Percentiles rank a stretch among this genome's conserved stretches.
These are phyloP conservation scores for Apotomis betuletana DNA, from an alignment of 2,888 invertebrate species.

Conservation along the genomic window DNA sequence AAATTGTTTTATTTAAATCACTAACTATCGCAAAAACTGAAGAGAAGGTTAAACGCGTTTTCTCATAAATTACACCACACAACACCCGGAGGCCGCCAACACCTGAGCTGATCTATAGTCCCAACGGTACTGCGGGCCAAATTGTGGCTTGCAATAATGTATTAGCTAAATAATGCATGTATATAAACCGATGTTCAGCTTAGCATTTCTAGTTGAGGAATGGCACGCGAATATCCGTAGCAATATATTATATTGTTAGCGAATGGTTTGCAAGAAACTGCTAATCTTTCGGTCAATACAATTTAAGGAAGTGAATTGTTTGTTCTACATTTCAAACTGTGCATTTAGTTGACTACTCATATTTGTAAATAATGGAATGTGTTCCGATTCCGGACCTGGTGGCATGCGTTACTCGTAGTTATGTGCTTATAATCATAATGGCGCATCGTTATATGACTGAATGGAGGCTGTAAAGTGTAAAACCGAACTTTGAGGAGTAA, in stretches of 20 bases:
- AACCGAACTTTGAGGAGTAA: no score
- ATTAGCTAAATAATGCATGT: slow-evolving; percentile 65
- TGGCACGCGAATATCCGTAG: slow-evolving; percentile 20
- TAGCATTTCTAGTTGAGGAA: slow-evolving; percentile 27
- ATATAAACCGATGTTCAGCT: slow-evolving; percentile 41
- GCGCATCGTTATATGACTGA: no score
- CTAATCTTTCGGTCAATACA: neutral
- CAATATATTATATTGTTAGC: slow-evolving; percentile 20
- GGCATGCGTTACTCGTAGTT: no score
- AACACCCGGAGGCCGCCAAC: slow-evolving; percentile 76
- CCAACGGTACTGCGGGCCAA: slow-evolving; percentile 80
- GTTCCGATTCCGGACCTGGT: no score
- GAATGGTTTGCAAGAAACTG: slow-evolving; percentile 18
- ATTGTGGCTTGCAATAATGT: slow-evolving; percentile 76
- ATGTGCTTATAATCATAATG: no score
- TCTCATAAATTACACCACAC: slow-evolving; percentile 48
- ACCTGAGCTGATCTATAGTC: slow-evolving; percentile 79
- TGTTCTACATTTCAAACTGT: neutral
- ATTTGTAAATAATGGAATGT: neutral
- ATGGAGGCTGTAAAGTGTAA: no score
- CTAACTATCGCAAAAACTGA: no score
- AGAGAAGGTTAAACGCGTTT: neutral
- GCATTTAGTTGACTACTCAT: neutral
- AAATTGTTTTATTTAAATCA: no score
- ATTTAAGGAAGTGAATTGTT: neutral